Evolutionary conservation across 2,888 invertebrate species (phyloP).

Genomic region (Dexiosoma caninum): DNA sequence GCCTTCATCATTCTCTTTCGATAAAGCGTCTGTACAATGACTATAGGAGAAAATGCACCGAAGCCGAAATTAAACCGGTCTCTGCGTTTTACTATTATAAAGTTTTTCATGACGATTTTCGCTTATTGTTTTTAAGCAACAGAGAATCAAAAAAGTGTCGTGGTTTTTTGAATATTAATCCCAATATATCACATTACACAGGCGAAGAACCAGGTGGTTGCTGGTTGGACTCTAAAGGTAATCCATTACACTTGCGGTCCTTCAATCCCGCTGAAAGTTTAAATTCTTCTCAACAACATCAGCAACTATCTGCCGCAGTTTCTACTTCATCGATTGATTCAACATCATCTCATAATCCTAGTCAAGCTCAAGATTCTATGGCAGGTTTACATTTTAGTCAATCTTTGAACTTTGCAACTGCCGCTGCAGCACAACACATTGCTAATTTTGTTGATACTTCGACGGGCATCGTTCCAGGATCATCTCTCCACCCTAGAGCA

Average conservation of each 20-base stretch:
- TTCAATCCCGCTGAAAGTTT: slow-evolving; percentile 32
- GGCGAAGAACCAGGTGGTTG: slow-evolving; percentile 65
- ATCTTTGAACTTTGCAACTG: slow-evolving; percentile 44
- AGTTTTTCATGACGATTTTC: slow-evolving; percentile 63
- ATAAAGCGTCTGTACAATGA: slow-evolving; percentile 64
- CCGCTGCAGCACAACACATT: slow-evolving; percentile 45
- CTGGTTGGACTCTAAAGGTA: slow-evolving; percentile 57
- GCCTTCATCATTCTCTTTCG: slow-evolving; percentile 63
- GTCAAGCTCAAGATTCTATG: background rate
- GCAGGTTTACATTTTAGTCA: slow-evolving; percentile 34
- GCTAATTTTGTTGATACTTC: slow-evolving; percentile 50
- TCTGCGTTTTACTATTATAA: slow-evolving; percentile 60
- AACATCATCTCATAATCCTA: slow-evolving; percentile 9
- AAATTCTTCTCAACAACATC: background rate
- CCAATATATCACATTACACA: slow-evolving; percentile 64
- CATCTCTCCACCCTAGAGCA: slow-evolving; percentile 45
- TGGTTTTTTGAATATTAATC: slow-evolving; percentile 58
- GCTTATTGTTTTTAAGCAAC: slow-evolving; percentile 61
- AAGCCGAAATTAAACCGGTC: slow-evolving; percentile 48
- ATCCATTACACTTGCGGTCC: slow-evolving; percentile 19
- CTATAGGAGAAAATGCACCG: slow-evolving; percentile 57
- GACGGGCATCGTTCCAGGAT: background rate
- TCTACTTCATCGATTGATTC: slow-evolving; percentile 25
- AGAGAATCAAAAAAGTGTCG: slow-evolving; percentile 45
- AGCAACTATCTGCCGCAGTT: background rate